Evolutionary conservation across 2,888 invertebrate genomes (phyloP).

Genomic region (Eupithecia subumbrata): DNA sequence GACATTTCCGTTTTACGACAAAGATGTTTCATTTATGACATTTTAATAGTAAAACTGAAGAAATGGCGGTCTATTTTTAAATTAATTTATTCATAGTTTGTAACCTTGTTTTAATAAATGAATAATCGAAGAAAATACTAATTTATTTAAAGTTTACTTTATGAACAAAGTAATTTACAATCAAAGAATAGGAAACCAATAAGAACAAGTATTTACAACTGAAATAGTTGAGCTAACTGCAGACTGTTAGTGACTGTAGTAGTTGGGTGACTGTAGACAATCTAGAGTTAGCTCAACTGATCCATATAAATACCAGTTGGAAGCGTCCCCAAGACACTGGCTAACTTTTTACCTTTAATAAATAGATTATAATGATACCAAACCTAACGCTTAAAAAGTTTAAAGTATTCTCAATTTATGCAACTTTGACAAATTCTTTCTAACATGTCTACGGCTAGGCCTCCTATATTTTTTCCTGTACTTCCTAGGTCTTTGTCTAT

Average conservation of each 20-base stretch:
- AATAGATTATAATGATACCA: no score
- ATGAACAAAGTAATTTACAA: no score
- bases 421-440: conserved; percentile 63
- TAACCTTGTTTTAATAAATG: not conserved
- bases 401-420: conserved; percentile 50
- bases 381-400: not conserved
- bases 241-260: no score
- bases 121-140: no score
- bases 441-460: conserved; percentile 53
- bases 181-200: no score
- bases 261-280: no score
- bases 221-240: no score
- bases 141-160: no score
- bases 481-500: conserved; percentile 54
- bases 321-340: no score
- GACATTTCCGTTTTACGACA: conserved; percentile 5
- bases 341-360: not conserved
- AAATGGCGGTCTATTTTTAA: not conserved
- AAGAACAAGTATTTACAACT: no score
- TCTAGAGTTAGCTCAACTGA: no score
- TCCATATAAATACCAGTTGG: no score
- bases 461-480: conserved; percentile 55
- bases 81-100: not conserved
- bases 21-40: not conserved
- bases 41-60: not conserved